Evolutionary conservation across 2,888 invertebrate species (phyloP).

Genomic region (Drosophila helvetica): DNA sequence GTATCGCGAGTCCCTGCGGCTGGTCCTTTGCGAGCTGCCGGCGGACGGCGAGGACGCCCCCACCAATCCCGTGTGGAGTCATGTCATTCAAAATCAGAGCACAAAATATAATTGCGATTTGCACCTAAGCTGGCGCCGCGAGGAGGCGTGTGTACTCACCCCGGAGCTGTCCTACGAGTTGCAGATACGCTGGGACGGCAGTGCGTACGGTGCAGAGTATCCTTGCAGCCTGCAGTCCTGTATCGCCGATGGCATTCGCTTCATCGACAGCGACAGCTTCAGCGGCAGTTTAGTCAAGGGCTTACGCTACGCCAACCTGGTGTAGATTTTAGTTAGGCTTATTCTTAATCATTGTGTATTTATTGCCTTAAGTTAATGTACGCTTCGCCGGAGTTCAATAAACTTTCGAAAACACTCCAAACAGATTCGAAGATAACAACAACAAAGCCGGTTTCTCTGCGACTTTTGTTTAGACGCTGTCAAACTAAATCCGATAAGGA

Average conservation of each 20-base stretch:
- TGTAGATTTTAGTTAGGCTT: constrained; percentile 55
- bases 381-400: constrained; percentile 69
- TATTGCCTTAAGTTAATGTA: constrained; percentile 68
- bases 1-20: constrained; percentile 78
- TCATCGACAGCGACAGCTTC: constrained; percentile 75
- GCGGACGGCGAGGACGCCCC: constrained; percentile 32
- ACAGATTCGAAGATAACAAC: constrained; percentile 13
- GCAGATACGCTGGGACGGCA: constrained; percentile 79
- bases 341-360: constrained; percentile 55
- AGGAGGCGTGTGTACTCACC: constrained; percentile 77
- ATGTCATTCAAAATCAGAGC: constrained; percentile 70
- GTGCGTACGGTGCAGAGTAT: constrained; percentile 82
- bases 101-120: constrained; percentile 83
- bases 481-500: constrained; percentile 16
- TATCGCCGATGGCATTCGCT: constrained; percentile 77
- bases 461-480: constrained; percentile 7
- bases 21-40: constrained; percentile 72
- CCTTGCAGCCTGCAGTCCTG: constrained; percentile 82
- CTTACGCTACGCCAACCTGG: constrained; percentile 79
- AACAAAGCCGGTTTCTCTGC: constrained; percentile 61
- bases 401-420: constrained; percentile 62
- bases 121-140: constrained; percentile 75
- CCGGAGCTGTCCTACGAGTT: constrained; percentile 81
- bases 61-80: constrained; percentile 67
- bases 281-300: constrained; percentile 82